Base-by-base conservation (phyloP, 2,797 vertebrate genomes). In the Myiothlypis coronata region DNA sequence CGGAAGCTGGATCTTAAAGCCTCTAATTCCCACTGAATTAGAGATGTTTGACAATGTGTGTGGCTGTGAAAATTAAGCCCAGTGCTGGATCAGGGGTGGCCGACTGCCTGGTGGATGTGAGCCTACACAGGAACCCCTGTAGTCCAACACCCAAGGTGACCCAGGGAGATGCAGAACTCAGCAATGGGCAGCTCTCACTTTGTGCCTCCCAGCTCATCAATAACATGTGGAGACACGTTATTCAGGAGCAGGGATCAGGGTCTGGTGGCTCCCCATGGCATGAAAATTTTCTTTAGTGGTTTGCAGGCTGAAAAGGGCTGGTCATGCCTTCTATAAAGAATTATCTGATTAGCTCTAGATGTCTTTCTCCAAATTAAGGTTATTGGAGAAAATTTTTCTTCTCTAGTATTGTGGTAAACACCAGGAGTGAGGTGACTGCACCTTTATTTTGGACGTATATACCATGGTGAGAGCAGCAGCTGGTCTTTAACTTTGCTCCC, bases 1-100 rank as follows among this genome's bases (percentile, higher is more conserved):
- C 57, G 92, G 70, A 76, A 90, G 70, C 55, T 0, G 1, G 85
- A 78, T 81, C 77, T 35, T 14, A 64, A 68, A 91, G 87, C 69
- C 50, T 94, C 57, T 82, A 46, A 83, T 93, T 95, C 94, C 49
- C 57, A 60, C 61, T 49, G 75, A 70, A 78, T 87, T 70, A 55
- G 49, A 63, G 41, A 63, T 49, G 53, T 55, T 56, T 80, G 64
- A 59, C 6, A 6, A 75, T 5, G 1, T 30, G 37, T 74, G 53
- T 1, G 4, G 28, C 68, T 81, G 68, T 0, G 4, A 92, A 92
- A 83, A 69, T 56, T 11, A 24, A 77, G 26, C 44, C 75, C 41
- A 14, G 59, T 1, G 6, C 71, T 56, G 79, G 63, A 26, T 2
- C 0, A 1, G 27, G 69, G 76, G 50, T 34, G 56, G 57, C 49